These are phyloP conservation scores for Rhagonycha lutea DNA, from an alignment of 2,888 invertebrate genomes.

Conservation along the genomic window DNA sequence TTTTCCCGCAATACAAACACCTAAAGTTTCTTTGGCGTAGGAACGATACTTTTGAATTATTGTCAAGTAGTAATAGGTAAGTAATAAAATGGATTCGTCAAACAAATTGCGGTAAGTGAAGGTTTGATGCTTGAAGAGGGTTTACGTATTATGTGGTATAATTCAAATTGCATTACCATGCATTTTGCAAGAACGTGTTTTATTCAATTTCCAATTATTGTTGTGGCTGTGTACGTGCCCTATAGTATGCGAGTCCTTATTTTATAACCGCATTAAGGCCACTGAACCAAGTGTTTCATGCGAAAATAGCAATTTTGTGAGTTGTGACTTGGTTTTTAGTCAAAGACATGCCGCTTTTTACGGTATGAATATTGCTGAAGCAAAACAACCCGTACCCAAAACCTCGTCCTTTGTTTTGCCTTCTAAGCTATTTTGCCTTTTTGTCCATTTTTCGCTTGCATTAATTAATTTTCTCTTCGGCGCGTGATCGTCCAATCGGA, in stretches of 20 bases:
- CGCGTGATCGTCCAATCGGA: not conserved
- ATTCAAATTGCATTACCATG: slow-evolving; percentile 3
- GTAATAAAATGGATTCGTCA: not conserved
- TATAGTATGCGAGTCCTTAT: slow-evolving; percentile 5
- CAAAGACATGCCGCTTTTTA: slow-evolving; percentile 11
- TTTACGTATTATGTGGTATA: not conserved
- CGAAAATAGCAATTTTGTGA: slow-evolving; percentile 22
- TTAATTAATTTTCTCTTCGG: not conserved
- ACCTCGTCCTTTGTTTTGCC: not conserved
- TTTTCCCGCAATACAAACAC: not conserved
- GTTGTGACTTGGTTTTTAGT: slow-evolving; percentile 2
- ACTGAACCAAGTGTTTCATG: slow-evolving; percentile 21
- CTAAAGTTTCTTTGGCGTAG: not conserved
- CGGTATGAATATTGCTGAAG: slow-evolving; percentile 7
- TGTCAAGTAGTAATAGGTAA: not conserved
- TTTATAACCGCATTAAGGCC: slow-evolving; percentile 18
- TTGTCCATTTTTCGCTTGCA: not conserved
- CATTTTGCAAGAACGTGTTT: slow-evolving; percentile 23
- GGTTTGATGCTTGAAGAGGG: not conserved
- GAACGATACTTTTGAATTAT: not conserved
- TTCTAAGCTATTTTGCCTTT: not conserved
- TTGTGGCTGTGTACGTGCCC: slow-evolving; percentile 27
- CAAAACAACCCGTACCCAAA: slow-evolving; percentile 6
- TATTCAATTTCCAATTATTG: slow-evolving; percentile 23
- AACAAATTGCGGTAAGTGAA: slow-evolving; percentile 12